These are phyloP conservation scores for Oenanthe oenanthe DNA, from an alignment of 2,113 vertebrate species.

Conservation along the genomic window DNA sequence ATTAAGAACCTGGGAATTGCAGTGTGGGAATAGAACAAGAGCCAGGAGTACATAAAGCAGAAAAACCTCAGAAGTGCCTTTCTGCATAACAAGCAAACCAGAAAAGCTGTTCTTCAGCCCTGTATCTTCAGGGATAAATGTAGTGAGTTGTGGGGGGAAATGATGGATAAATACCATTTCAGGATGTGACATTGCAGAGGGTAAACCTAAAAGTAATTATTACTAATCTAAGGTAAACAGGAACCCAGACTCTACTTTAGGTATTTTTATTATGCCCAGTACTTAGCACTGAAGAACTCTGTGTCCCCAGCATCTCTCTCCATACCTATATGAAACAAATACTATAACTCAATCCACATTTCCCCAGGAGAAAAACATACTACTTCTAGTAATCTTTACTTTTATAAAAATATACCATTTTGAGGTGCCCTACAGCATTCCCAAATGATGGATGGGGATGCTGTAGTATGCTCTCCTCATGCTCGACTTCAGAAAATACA, in stretches of 20 bases:
- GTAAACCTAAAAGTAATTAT: background rate
- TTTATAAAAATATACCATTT: background rate
- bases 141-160: background rate
- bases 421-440: background rate
- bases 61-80: background rate
- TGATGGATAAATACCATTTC: background rate
- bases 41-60: background rate
- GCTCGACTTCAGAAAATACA: background rate
- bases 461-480: background rate
- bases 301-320: background rate
- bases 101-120: background rate
- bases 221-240: background rate
- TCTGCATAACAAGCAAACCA: background rate
- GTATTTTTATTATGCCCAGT: background rate
- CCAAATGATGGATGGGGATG: background rate
- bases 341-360: background rate
- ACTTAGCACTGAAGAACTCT: background rate
- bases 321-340: background rate
- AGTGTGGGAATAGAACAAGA: background rate
- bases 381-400: background rate
- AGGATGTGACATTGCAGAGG: background rate
- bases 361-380: background rate
- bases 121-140: background rate
- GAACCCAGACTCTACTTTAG: background rate
- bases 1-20: background rate